These are phyloP conservation scores for Halichondria panicea DNA, from an alignment of 37 sponge, comb jelly and placozoan genomes.

Conservation along the genomic window DNA sequence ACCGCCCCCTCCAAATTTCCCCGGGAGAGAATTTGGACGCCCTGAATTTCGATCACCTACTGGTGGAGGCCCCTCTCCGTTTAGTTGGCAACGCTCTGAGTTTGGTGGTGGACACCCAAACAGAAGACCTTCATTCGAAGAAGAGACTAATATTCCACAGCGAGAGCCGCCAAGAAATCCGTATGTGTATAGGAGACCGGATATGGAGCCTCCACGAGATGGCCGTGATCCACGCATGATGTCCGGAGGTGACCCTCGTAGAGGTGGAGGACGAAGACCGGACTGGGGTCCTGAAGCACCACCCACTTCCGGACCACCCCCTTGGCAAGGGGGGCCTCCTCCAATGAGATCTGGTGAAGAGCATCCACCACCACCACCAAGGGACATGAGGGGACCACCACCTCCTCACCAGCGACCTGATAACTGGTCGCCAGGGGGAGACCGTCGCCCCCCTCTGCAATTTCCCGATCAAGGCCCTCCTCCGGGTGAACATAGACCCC, in stretches of 20 bases:
- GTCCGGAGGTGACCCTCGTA: conserved; percentile 8
- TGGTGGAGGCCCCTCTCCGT: conserved; percentile 13
- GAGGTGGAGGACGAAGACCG: conserved; percentile 4
- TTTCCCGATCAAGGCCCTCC: background rate
- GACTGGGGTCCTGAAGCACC: background rate
- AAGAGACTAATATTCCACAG: background rate
- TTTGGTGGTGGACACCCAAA: background rate
- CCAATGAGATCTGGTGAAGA: background rate
- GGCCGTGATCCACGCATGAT: too few species aligned
- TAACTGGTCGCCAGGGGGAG: background rate
- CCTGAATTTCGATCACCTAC: conserved; percentile 16
- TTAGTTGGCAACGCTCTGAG: conserved; percentile 40
- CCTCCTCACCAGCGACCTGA: background rate
- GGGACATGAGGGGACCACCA: background rate
- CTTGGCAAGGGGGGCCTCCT: conserved; percentile 8
- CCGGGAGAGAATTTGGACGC: conserved; percentile 9
- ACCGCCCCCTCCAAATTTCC: background rate
- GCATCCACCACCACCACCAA: background rate
- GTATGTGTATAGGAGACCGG: conserved; percentile 17
- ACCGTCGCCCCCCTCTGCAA: background rate
- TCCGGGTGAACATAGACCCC: background rate
- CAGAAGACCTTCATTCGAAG: conserved; percentile 11
- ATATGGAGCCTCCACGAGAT: conserved; percentile 7
- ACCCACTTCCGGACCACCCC: background rate
- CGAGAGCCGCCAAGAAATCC: conserved; percentile 6